Conservation (phyloP, 1,140 invertebrate species). For the Drosophila mauritiana region DNA sequence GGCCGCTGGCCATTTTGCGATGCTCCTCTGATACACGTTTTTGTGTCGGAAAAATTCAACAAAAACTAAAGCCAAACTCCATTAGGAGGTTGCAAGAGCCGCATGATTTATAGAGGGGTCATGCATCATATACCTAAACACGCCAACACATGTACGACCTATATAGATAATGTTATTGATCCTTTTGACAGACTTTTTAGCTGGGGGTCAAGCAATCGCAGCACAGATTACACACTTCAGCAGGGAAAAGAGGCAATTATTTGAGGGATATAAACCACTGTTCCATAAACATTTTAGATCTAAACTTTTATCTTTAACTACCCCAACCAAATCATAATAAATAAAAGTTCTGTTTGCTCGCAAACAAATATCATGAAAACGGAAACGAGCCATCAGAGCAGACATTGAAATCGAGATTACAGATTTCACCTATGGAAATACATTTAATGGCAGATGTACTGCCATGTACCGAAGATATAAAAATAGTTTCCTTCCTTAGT, state of each 20-base stretch:
- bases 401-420: no score
- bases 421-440: no score
- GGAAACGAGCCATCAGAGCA: no score
- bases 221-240: background rate
- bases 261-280: no score
- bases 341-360: no score
- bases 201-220: slow-evolving; percentile 9
- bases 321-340: background rate
- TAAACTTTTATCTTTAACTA: background rate
- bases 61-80: slow-evolving; percentile 72
- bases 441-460: no score
- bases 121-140: slow-evolving; percentile 60
- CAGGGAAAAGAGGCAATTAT: no score
- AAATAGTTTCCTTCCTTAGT: background rate
- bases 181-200: slow-evolving; percentile 11
- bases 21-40: slow-evolving; percentile 23
- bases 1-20: slow-evolving; percentile 54
- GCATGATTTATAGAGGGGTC: slow-evolving; percentile 69
- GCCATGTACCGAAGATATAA: no score
- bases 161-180: slow-evolving; percentile 37
- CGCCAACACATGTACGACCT: slow-evolving; percentile 10
- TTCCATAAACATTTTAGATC: no score
- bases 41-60: slow-evolving; percentile 50
- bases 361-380: no score
- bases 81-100: slow-evolving; percentile 59